Conservation (phyloP, 2,113 vertebrate genomes). For the Nannospalax galili region DNA sequence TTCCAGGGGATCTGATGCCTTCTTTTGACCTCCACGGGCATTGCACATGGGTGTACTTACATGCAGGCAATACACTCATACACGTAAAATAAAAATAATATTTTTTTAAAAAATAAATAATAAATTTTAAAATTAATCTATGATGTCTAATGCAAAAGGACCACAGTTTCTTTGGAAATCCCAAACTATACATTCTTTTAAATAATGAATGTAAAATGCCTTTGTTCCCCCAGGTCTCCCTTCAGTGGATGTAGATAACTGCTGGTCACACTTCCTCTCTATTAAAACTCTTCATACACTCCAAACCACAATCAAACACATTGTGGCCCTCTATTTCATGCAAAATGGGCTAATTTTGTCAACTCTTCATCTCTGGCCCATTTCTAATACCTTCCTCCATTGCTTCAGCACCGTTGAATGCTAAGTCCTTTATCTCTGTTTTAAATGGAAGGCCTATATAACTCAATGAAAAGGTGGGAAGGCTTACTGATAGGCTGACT, state of each 20-base stretch:
- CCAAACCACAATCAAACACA: background rate
- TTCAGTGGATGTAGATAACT: background rate
- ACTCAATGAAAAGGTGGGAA: constrained; percentile 21
- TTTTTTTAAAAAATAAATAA: too few species aligned
- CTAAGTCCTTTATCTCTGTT: background rate
- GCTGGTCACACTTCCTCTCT: background rate
- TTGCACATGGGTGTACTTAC: too few species aligned
- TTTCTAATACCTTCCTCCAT: background rate
- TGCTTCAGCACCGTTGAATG: background rate
- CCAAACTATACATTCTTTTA: constrained; percentile 18
- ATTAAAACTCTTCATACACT: background rate
- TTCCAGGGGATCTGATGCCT: too few species aligned
- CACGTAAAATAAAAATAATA: too few species aligned
- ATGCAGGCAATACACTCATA: too few species aligned
- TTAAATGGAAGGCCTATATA: constrained; percentile 42
- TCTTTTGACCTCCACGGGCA: too few species aligned
- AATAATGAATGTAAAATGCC: constrained; percentile 10
- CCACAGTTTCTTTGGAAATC: constrained; percentile 12
- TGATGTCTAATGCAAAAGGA: background rate
- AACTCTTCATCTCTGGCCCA: background rate
- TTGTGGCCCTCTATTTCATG: background rate
- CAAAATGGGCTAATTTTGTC: background rate
- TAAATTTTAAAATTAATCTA: constrained; percentile 37
- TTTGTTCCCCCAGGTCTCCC: background rate
- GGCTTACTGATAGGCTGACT: background rate